Conservation (phyloP, 35 echinoderm and acorn worm genomes). For the Acanthaster planci region DNA sequence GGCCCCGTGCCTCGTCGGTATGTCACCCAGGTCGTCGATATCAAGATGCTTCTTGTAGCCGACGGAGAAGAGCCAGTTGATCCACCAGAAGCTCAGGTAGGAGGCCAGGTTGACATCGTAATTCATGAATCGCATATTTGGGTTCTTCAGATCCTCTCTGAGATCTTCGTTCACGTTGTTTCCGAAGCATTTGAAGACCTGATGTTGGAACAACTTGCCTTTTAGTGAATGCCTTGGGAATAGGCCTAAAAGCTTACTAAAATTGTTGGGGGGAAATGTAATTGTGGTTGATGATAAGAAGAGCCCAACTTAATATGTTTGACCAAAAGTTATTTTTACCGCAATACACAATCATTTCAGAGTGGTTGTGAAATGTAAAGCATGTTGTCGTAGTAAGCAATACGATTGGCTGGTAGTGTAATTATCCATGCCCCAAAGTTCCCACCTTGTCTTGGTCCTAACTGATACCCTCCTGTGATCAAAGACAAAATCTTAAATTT, state of each 20-base stretch:
- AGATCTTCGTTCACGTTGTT: background rate
- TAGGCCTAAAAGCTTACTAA: too few relatives aligned
- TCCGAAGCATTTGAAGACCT: constrained; percentile 13
- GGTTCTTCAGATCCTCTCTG: constrained; percentile 53
- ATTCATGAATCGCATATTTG: constrained; percentile 72
- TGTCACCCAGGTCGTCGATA: constrained; percentile 69
- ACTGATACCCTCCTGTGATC: background rate
- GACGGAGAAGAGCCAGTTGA: constrained; percentile 82
- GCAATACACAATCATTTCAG: background rate
- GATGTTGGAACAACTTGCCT: too few relatives aligned
- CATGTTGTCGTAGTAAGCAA: background rate
- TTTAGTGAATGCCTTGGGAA: too few relatives aligned
- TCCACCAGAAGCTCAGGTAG: constrained; percentile 65
- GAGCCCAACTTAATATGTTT: too few relatives aligned
- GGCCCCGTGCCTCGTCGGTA: constrained; percentile 63
- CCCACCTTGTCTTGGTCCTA: background rate
- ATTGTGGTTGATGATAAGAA: too few relatives aligned
- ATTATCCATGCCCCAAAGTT: background rate
- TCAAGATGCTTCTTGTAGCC: constrained; percentile 77
- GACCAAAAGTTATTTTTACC: background rate
- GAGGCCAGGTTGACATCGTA: constrained; percentile 65
- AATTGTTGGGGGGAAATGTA: too few relatives aligned
- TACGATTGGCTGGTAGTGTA: background rate
- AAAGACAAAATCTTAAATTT: too few relatives aligned
- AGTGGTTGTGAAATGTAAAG: constrained; percentile 2